Evolutionary conservation across 2,113 vertebrate species (phyloP), one percentile per base, ranked within the genome.

Genomic region (Fregata magnificens): DNA sequence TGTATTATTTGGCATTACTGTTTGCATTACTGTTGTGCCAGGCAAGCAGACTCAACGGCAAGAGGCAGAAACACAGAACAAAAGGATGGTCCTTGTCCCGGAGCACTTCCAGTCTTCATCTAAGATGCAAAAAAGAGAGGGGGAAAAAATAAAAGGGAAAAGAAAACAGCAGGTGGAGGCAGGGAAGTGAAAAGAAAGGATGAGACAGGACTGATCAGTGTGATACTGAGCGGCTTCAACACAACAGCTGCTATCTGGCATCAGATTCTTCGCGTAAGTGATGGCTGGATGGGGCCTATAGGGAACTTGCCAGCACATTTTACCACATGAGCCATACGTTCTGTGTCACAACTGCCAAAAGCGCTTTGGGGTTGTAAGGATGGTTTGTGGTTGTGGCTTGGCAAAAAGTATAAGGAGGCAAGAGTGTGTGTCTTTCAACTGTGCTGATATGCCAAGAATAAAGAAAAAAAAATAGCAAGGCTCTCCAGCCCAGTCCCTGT

Each of bases 271-370:
- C 7, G 5, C 19, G 21, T 40, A 88, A 97, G 74, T 22, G 93
- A 90, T 73, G 67, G 74, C 90, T 93, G 95, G 76, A 95, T 90
- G 89, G 74, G 66, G 89, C 89, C 86, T 50, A 10, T 13, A 36
- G 74, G 82, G 86, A 80, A 59, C 50, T 53, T 94, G 96, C 96
- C 95, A 97, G 87, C 94, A 94, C 94, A 91, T 96, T 97, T 96
- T 94, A 96, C 95, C 97, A 94, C 97, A 95, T 14, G 78, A 94
- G 91, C 93, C 94, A 97, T 97, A 96, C 93, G 93, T 95, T 96
- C 63, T 94, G 50, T 96, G 95, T 97, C 97, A 96, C 91, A 97
- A 97, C 94, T 95, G 94, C 94, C 97, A 96, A 95, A 93, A 95
- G 84, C 1, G 34, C 93, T 97, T 36, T 89, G 94, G 94, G 94